These are phyloP conservation scores for Dreissena polymorpha DNA, from an alignment of 1,140 invertebrate genomes.

Conservation along the genomic window DNA sequence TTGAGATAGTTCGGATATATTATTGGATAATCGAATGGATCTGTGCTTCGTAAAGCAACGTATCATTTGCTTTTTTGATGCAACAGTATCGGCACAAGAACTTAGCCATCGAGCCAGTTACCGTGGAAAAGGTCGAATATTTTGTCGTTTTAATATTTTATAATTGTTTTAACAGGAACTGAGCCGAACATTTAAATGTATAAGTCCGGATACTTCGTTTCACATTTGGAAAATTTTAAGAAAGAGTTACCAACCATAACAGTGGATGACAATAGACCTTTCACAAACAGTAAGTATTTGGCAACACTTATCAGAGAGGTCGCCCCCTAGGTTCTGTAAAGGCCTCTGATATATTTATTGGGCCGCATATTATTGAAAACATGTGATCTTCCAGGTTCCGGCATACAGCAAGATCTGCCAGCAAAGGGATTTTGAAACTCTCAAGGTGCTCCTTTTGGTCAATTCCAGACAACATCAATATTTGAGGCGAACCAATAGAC, in stretches of 20 bases:
- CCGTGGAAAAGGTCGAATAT: not conserved
- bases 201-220: constrained; percentile 36
- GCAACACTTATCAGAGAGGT: constrained; percentile 30
- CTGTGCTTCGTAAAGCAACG: constrained; percentile 78
- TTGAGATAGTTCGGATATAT: constrained; percentile 86
- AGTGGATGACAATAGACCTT: constrained; percentile 51
- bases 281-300: constrained; percentile 58
- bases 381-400: constrained; percentile 84
- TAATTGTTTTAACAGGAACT: not conserved
- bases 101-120: not conserved
- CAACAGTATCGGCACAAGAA: constrained; percentile 5
- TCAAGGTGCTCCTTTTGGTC: constrained; percentile 83
- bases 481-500: constrained; percentile 91
- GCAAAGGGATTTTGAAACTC: constrained; percentile 60
- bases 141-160: not conserved
- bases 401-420: constrained; percentile 89
- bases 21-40: constrained; percentile 89
- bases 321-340: constrained; percentile 43
- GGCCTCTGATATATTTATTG: constrained; percentile 9
- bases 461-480: constrained; percentile 94
- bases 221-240: not conserved
- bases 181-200: constrained; percentile 9
- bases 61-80: constrained; percentile 70
- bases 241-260: constrained; percentile 27
- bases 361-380: not conserved